A percentile compares a stretch with the other conserved stretches of the same genome.
phyloP scores from a whole-genome alignment of 1,140 invertebrate species.

The Kradibia gibbosae region DNA sequence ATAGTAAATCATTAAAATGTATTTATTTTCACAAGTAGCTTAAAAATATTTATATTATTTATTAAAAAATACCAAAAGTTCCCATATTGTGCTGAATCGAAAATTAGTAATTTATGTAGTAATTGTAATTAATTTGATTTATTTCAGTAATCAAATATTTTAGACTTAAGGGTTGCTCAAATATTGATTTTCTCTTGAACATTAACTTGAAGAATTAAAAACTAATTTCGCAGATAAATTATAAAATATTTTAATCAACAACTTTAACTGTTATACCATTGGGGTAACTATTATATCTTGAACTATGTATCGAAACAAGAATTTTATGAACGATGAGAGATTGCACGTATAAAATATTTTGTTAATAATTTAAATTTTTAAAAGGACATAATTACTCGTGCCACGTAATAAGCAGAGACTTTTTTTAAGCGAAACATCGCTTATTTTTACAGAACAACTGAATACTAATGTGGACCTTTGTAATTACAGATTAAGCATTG shows the following conservation, averaged over 20 bases:
- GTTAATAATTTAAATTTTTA: background rate
- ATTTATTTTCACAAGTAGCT: background rate
- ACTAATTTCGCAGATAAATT: background rate
- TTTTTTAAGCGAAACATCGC: background rate
- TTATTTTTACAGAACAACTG: constrained; percentile 23
- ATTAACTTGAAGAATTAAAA: background rate
- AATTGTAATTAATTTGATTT: constrained; percentile 3
- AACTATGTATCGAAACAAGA: background rate
- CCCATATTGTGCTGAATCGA: background rate
- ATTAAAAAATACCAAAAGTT: background rate
- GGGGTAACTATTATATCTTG: background rate
- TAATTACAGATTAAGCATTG: background rate
- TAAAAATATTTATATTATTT: background rate
- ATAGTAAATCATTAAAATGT: background rate
- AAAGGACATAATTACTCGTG: background rate
- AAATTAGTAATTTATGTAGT: background rate
- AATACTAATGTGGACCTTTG: constrained; percentile 13
- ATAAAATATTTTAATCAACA: background rate
- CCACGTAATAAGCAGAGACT: background rate
- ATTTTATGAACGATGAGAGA: background rate
- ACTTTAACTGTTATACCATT: background rate
- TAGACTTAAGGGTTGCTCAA: background rate
- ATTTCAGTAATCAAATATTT: background rate
- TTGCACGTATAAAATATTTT: background rate
- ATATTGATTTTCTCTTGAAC: background rate